Conservation (phyloP, 2,113 vertebrate species). For the Nycticebus coucang region DNA sequence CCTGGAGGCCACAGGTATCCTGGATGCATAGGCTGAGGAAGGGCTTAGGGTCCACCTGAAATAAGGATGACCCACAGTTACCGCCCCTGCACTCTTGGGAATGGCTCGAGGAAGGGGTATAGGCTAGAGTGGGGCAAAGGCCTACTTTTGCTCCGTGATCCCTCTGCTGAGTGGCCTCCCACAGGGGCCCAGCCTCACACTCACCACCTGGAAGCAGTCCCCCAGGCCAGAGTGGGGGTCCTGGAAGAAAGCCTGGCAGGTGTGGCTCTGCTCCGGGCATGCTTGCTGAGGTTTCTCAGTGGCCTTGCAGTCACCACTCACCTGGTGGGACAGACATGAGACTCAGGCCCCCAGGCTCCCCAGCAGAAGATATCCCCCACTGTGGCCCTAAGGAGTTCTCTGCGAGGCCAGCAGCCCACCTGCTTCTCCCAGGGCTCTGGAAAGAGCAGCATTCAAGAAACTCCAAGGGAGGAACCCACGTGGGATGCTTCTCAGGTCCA, state of each 20-base stretch:
- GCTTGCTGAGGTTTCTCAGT: conserved; percentile 16
- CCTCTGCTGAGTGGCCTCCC: background rate
- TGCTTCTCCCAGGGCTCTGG: background rate
- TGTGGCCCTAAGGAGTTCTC: background rate
- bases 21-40: conserved; percentile 86
- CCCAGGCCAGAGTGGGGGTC: conserved; percentile 86
- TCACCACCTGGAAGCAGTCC: conserved; percentile 91
- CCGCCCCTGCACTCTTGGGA: background rate
- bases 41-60: conserved; percentile 87
- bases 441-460: background rate
- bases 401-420: background rate
- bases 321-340: conserved; percentile 75
- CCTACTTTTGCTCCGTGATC: rapidly evolving
- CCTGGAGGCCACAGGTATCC: conserved; percentile 72
- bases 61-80: background rate
- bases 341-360: too few relatives aligned
- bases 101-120: background rate
- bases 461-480: background rate
- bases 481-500: background rate
- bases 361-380: rapidly evolving
- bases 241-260: conserved; percentile 86
- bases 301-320: conserved; percentile 78
- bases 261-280: conserved; percentile 63
- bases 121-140: rapidly evolving
- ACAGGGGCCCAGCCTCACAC: conserved; percentile 50